These are phyloP conservation scores for Sigmodon hispidus DNA, from an alignment of 2,113 vertebrate genomes.

Conservation along the genomic window DNA sequence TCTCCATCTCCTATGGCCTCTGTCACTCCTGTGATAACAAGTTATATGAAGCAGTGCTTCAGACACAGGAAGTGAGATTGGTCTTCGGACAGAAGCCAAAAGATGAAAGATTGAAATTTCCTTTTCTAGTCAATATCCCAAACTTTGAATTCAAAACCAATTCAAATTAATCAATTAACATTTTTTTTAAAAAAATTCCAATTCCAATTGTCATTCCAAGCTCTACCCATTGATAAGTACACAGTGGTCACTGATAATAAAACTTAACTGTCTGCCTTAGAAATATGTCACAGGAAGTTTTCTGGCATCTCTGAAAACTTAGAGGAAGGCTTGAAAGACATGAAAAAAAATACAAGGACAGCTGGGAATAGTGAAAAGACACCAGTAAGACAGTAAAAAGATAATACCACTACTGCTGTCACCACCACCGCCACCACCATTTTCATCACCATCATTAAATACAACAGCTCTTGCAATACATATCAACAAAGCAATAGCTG, in stretches of 20 bases:
- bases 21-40: neutral
- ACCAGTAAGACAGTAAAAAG: neutral
- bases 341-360: neutral
- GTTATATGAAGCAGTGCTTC: neutral
- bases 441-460: neutral
- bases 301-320: neutral
- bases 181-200: slow-evolving; percentile 45
- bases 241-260: neutral
- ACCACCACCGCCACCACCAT: neutral
- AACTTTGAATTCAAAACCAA: neutral
- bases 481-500: neutral
- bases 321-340: neutral
- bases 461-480: neutral
- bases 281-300: neutral
- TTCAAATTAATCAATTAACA: slow-evolving; percentile 5
- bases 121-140: neutral
- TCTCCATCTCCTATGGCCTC: neutral
- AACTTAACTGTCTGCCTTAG: slow-evolving; percentile 22
- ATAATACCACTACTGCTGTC: neutral
- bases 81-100: neutral
- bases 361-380: neutral
- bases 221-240: neutral
- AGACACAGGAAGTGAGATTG: neutral
- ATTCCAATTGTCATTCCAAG: neutral
- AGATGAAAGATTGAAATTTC: neutral